Percentiles rank a stretch among this genome's conserved stretches.
These are phyloP conservation scores for Brachirus orientalis DNA, from an alignment of 2,113 vertebrate genomes.

Conservation along the genomic window DNA sequence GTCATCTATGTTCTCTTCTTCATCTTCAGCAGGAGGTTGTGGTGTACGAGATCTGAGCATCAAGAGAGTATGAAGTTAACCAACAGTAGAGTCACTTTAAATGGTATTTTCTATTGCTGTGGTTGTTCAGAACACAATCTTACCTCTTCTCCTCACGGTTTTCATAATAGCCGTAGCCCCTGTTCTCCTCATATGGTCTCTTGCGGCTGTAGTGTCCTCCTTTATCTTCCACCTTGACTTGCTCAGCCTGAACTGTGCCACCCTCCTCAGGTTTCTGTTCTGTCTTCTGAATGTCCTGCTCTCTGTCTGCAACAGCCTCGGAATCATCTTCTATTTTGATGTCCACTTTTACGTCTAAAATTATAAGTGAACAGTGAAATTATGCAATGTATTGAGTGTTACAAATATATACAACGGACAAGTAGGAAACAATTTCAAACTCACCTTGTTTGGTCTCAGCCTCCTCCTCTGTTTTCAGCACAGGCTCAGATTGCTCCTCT, in stretches of 20 bases:
- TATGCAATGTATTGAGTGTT: neutral
- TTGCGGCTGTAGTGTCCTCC: constrained; percentile 80
- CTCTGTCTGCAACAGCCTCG: constrained; percentile 59
- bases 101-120: no score
- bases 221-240: constrained; percentile 63
- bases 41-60: constrained; percentile 85
- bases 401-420: neutral
- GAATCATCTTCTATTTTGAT: constrained; percentile 66
- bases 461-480: neutral
- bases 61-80: neutral
- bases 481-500: constrained; percentile 3
- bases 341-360: constrained; percentile 61
- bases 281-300: neutral
- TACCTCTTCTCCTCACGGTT: constrained; percentile 90
- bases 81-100: neutral
- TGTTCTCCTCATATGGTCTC: constrained; percentile 84
- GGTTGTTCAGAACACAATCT: neutral
- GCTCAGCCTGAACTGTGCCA: constrained; percentile 40
- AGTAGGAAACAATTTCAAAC: neutral
- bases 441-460: constrained; percentile 57
- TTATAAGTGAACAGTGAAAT: neutral
- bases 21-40: constrained; percentile 89
- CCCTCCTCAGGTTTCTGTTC: constrained; percentile 17
- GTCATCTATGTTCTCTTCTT: constrained; percentile 90
- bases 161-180: constrained; percentile 86